Conservation (phyloP, 2,888 invertebrate species). For the Cancer borealis region DNA sequence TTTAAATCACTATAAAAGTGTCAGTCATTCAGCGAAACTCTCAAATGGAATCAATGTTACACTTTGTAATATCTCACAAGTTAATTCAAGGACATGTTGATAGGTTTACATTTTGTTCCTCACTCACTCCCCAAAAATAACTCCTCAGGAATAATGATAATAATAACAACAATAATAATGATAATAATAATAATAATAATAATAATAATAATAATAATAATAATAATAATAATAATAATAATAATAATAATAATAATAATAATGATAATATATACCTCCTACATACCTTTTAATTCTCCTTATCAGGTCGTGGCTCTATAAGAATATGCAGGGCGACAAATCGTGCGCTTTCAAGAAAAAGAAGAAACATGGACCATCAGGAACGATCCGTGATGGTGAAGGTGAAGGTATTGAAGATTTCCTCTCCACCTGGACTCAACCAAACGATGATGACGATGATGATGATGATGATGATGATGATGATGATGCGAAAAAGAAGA, state of each 20-base stretch:
- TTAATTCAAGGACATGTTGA: not conserved
- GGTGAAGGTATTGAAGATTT: not conserved
- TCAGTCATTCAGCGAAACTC: too few relatives aligned
- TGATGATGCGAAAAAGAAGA: not conserved
- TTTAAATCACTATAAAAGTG: too few relatives aligned
- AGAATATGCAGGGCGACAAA: not conserved
- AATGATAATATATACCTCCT: too few relatives aligned
- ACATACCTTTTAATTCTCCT: not conserved
- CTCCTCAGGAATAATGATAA: not conserved
- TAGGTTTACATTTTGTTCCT: too few relatives aligned
- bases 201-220: not conserved
- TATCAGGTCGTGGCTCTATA: conserved; percentile 3
- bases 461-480: not conserved
- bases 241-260: conserved; percentile 19
- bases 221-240: conserved; percentile 26
- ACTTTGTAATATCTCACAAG: not conserved
- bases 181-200: conserved; percentile 41
- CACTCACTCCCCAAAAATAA: not conserved
- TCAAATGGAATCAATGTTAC: too few relatives aligned
- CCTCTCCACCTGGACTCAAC: not conserved
- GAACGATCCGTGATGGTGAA: not conserved
- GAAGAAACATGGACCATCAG: not conserved
- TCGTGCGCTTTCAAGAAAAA: not conserved
- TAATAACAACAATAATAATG: not conserved
- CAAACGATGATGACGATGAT: not conserved